Percentiles rank a stretch among this genome's conserved stretches.
phyloP scores from a whole-genome alignment of 2,888 invertebrate genomes.

The Parnassius apollo region DNA sequence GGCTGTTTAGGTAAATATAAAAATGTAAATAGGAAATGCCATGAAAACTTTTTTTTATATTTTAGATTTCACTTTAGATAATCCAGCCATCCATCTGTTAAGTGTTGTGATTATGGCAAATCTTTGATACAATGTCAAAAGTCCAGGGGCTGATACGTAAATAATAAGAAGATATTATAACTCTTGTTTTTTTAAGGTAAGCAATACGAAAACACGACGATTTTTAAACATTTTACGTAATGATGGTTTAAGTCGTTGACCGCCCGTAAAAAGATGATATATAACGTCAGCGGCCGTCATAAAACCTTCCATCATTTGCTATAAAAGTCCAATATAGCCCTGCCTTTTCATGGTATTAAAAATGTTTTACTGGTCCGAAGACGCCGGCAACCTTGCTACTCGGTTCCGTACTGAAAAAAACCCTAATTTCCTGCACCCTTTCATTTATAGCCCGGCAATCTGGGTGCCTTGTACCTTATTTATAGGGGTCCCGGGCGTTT shows the following conservation, averaged over 20 bases:
- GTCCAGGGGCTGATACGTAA: no score
- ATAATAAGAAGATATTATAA: no score
- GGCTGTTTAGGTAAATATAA: no score
- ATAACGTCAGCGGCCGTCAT: conserved; percentile 23
- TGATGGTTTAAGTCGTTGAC: conserved; percentile 19
- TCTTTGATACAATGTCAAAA: no score
- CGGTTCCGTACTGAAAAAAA: conserved; percentile 71
- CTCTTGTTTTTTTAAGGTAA: not conserved
- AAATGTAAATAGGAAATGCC: no score
- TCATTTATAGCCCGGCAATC: conserved; percentile 79
- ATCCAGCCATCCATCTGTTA: no score
- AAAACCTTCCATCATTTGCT: conserved; percentile 61
- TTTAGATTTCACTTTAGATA: no score
- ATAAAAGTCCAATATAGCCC: conserved; percentile 54
- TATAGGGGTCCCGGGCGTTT: conserved; percentile 72
- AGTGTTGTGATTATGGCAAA: no score
- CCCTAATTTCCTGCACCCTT: conserved; percentile 81
- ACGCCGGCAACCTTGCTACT: conserved; percentile 45
- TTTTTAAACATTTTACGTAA: conserved; percentile 18
- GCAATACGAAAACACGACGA: conserved; percentile 5
- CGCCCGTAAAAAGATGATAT: conserved; percentile 27
- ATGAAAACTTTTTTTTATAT: no score
- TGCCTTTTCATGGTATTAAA: conserved; percentile 67
- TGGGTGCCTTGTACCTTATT: conserved; percentile 74
- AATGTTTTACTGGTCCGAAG: conserved; percentile 68